phyloP scores from a whole-genome alignment of 2,888 invertebrate species.

The Stegophylla sp. region DNA sequence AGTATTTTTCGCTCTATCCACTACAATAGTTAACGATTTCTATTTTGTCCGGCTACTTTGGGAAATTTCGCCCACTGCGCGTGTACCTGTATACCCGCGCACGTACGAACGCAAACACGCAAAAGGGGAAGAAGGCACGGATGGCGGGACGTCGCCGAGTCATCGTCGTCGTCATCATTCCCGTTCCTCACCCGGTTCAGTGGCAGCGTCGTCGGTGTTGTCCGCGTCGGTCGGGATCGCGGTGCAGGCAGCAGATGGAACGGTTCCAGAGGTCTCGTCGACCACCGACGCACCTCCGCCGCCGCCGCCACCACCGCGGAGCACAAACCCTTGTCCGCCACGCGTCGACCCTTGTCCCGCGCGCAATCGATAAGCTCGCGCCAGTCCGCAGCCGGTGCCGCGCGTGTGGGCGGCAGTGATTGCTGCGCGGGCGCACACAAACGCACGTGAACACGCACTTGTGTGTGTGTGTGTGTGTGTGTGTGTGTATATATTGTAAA shows the following conservation, averaged over 20 bases:
- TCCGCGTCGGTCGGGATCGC: too few species aligned
- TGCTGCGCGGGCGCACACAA: background rate
- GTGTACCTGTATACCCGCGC: too few species aligned
- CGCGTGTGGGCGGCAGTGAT: background rate
- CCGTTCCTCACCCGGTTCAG: too few species aligned
- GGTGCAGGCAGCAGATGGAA: constrained; percentile 13
- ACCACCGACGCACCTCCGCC: background rate
- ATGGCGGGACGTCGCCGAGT: background rate
- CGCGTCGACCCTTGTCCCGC: constrained; percentile 26
- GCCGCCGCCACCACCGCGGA: background rate
- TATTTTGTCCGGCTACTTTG: too few species aligned
- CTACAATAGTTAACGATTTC: too few species aligned
- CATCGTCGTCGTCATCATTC: too few species aligned
- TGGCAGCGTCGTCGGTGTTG: too few species aligned
- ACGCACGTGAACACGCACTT: background rate
- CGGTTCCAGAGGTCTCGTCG: constrained; percentile 41
- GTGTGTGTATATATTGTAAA: too few species aligned
- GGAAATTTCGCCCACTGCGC: too few species aligned
- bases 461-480: background rate
- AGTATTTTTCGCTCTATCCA: too few species aligned
- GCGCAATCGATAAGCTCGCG: constrained; percentile 43
- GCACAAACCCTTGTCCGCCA: background rate
- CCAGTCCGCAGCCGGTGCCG: constrained; percentile 22
- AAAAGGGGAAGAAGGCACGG: background rate
- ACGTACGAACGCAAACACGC: background rate